Conservation (phyloP, 2,113 vertebrate species). For the Trogon surrucura region DNA sequence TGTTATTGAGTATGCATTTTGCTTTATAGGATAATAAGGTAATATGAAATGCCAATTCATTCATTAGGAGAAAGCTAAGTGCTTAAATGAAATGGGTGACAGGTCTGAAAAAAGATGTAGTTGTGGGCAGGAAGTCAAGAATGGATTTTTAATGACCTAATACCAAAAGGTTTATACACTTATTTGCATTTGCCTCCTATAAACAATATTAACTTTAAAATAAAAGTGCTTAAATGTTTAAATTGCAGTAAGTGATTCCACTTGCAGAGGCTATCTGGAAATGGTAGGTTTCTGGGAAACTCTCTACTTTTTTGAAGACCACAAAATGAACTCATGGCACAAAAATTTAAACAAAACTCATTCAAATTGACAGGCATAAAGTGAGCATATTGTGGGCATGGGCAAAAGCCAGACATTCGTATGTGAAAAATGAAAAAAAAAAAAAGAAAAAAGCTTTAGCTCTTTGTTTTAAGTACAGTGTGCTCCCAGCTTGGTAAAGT, state of each 20-base stretch:
- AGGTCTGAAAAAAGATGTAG: slow-evolving; percentile 86
- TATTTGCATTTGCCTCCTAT: slow-evolving; percentile 69
- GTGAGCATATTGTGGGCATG: background rate
- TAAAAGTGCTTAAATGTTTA: slow-evolving; percentile 62
- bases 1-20: slow-evolving; percentile 95
- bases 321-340: background rate
- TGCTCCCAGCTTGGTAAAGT: background rate
- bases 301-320: slow-evolving; percentile 25
- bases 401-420: background rate
- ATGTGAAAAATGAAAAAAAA: background rate
- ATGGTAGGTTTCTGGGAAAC: background rate
- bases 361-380: background rate
- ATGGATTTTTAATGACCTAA: slow-evolving; percentile 81
- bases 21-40: slow-evolving; percentile 93
- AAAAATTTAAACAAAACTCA: slow-evolving; percentile 41
- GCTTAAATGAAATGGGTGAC: slow-evolving; percentile 82
- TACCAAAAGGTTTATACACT: slow-evolving; percentile 60
- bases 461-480: background rate
- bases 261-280: slow-evolving; percentile 20
- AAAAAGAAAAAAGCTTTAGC: background rate
- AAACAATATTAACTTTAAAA: slow-evolving; percentile 64
- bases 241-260: slow-evolving; percentile 38
- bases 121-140: slow-evolving; percentile 82
- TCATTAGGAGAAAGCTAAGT: slow-evolving; percentile 88
- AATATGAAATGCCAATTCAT: slow-evolving; percentile 97